Base-by-base conservation (phyloP, 2,888 invertebrate genomes). In the Strigamia maritima region DNA sequence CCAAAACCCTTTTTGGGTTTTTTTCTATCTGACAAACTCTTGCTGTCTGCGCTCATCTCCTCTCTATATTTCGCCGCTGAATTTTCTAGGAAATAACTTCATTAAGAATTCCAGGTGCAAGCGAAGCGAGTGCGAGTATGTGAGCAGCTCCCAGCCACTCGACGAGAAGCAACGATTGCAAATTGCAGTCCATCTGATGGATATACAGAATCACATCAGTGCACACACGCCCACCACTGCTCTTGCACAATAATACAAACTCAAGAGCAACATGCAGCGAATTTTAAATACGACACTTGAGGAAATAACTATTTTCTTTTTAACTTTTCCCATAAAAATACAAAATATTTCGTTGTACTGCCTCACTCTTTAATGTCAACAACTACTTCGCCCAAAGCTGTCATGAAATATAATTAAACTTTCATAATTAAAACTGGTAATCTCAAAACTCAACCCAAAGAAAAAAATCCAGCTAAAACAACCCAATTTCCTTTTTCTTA, bases 151-250 rank as follows among this genome's bases (percentile, higher is more conserved):
- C 70, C 24, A 70, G 60, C 70, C 70, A 70, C 70, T 70, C 70
- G 70, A 70, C 70, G 70, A 70, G 70, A 70, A 70, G 70, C 70
- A 70, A 70, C 70, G 70, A 70, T 70, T 70, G 70, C 70, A 70
- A 70, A 70, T 70, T 70, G 70, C 70, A 70, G 70, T 70, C 70
- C 70, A 70, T 70, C 70, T 70, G 70, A 70, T 70, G 70, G 70
- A 70, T 70, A 70, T 70, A 70, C 70, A 28, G 70, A 70, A 70
- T 70, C 70, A 70, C 70, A 70, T 70, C 70, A 70, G 70, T 70
- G 70, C 70, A 70, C 70, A 70, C 70, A 70, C 70, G 70, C 28
- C 54, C n/a, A 54, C 26, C 70, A 70, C 26, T n/a, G 70, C 70
- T 70, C 12, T 70, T 70, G 70, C 70, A 28, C 70, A 70, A 70